phyloP scores from a whole-genome alignment of 1,140 invertebrate species.

The Zaprionus lachaisei region DNA sequence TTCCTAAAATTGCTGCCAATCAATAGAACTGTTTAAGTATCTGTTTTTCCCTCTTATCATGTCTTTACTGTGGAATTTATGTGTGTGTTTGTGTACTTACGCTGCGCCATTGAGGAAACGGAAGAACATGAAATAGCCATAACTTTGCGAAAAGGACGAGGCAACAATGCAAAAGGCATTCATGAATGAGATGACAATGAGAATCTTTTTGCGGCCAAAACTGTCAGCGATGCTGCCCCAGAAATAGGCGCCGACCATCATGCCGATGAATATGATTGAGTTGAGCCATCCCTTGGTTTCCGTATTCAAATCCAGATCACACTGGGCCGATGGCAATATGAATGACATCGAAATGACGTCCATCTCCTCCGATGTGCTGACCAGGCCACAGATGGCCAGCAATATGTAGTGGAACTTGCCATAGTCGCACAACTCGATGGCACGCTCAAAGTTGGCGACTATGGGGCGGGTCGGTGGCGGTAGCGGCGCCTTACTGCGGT shows the following conservation, averaged over 20 bases:
- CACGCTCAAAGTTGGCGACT: slow-evolving; percentile 92
- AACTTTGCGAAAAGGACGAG: slow-evolving; percentile 94
- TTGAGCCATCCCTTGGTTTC: slow-evolving; percentile 95
- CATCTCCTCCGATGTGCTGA: slow-evolving; percentile 97
- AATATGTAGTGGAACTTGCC: slow-evolving; percentile 96
- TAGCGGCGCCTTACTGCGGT: slow-evolving; percentile 66
- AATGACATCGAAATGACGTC: slow-evolving; percentile 98
- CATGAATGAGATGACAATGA: slow-evolving; percentile 94
- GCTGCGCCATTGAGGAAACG: slow-evolving; percentile 95
- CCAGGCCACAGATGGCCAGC: slow-evolving; percentile 95
- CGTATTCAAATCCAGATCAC: slow-evolving; percentile 94
- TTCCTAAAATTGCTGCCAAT: neutral
- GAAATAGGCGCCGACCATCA: slow-evolving; percentile 96
- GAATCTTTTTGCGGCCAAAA: slow-evolving; percentile 92
- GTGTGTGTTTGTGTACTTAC: slow-evolving; percentile 87
- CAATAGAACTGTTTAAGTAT: neutral
- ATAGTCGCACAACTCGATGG: slow-evolving; percentile 94
- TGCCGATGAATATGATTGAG: slow-evolving; percentile 94
- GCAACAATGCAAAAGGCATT: slow-evolving; percentile 95
- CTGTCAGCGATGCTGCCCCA: slow-evolving; percentile 96
- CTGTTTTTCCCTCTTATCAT: neutral
- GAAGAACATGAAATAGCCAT: slow-evolving; percentile 94
- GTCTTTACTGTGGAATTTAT: neutral
- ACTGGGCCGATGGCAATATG: slow-evolving; percentile 95
- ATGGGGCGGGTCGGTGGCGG: slow-evolving; percentile 85